Percentiles rank a stretch among this genome's conserved stretches.
Conservation (phyloP, 2,888 invertebrate genomes). For the Melanotus villosus region DNA sequence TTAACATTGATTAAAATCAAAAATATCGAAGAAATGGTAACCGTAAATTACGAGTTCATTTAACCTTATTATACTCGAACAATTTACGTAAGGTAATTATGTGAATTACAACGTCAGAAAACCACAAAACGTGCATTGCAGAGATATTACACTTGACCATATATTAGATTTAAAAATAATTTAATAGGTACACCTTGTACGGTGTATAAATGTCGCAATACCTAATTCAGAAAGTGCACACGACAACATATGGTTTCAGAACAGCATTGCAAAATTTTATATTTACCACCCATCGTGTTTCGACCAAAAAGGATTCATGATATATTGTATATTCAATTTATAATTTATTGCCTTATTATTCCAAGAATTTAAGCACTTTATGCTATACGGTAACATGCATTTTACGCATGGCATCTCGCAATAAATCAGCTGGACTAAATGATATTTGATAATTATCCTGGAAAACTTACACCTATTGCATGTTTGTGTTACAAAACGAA, state of each 20-base stretch:
- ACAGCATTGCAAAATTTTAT: conserved; percentile 31
- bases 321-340: conserved; percentile 28
- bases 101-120: too few species aligned
- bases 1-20: too few species aligned
- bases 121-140: too few species aligned
- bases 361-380: conserved; percentile 23
- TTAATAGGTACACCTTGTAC: not conserved
- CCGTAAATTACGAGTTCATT: too few species aligned
- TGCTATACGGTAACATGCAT: conserved; percentile 6
- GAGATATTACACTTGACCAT: not conserved
- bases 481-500: too few species aligned
- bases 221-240: conserved; percentile 27
- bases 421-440: conserved; percentile 2
- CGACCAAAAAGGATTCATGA: conserved; percentile 28
- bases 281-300: conserved; percentile 35
- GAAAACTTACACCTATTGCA: not conserved
- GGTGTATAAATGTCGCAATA: conserved; percentile 9
- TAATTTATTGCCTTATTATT: conserved; percentile 34
- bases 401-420: conserved; percentile 2
- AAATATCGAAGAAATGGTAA: too few species aligned
- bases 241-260: conserved; percentile 26
- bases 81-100: too few species aligned
- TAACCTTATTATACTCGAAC: too few species aligned
- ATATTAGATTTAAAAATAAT: not conserved
- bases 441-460: conserved; percentile 13